Conservation (phyloP, 2,113 vertebrate species). For the Zeus faber region DNA sequence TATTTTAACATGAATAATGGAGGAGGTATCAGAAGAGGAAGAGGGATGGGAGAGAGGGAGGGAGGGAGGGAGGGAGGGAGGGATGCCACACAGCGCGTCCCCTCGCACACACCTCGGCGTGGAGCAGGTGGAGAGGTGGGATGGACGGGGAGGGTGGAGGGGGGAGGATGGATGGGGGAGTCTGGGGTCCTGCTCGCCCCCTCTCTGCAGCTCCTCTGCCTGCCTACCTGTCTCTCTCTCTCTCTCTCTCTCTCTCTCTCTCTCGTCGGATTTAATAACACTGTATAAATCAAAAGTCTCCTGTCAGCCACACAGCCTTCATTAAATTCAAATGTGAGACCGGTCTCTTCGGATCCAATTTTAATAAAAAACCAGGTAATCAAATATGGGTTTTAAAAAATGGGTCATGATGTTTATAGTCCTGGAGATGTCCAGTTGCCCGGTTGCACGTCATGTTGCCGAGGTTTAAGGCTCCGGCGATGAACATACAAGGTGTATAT, state of each 20-base stretch:
- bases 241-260: constrained; percentile 46
- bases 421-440: constrained; percentile 57
- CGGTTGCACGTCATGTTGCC: constrained; percentile 36
- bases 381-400: constrained; percentile 74
- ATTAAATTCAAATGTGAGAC: constrained; percentile 75
- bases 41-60: constrained; percentile 63
- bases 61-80: constrained; percentile 71
- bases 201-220: constrained; percentile 26
- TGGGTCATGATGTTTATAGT: constrained; percentile 70
- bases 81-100: constrained; percentile 72
- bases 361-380: constrained; percentile 82
- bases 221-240: constrained; percentile 50
- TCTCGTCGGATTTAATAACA: constrained; percentile 74
- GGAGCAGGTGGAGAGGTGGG: constrained; percentile 47
- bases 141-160: constrained; percentile 5
- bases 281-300: constrained; percentile 79
- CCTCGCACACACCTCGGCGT: constrained; percentile 51
- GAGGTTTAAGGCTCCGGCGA: constrained; percentile 34
- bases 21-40: constrained; percentile 75
- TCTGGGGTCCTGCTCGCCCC: constrained; percentile 45
- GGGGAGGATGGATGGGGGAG: constrained; percentile 29
- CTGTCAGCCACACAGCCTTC: constrained; percentile 76
- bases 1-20: constrained; percentile 83
- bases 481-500: constrained; percentile 16
- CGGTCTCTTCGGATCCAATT: constrained; percentile 76